Conservation (phyloP, 53 echinoderm and acorn worm genomes). For the Henricia sp. region DNA sequence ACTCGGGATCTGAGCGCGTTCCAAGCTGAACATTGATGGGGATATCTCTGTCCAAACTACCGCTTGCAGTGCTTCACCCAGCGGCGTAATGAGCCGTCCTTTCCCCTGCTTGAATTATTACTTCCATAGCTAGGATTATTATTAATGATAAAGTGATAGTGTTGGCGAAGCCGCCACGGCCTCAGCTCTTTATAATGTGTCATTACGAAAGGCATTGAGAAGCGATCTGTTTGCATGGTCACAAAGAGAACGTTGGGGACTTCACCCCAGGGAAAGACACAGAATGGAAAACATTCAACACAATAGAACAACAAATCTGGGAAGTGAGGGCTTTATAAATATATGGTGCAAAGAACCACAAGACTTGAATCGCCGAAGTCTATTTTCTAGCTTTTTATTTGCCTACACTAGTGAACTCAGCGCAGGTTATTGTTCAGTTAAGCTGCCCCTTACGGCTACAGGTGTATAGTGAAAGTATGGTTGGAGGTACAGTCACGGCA, state of each 20-base stretch:
- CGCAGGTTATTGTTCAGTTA: conserved; percentile 61
- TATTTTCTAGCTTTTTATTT: conserved; percentile 37
- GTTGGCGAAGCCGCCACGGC: conserved; percentile 46
- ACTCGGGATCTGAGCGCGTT: background rate
- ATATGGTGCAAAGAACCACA: conserved; percentile 19
- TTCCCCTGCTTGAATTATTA: conserved; percentile 50
- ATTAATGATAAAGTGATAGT: conserved; percentile 64
- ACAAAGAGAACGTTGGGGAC: conserved; percentile 9
- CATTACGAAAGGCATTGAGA: conserved; percentile 24
- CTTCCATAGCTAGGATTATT: conserved; percentile 42
- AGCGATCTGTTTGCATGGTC: conserved; percentile 43
- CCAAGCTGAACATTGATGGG: conserved; percentile 46
- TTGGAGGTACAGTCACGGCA: conserved; percentile 7
- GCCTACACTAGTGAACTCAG: conserved; percentile 56
- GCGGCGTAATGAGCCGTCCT: conserved; percentile 49
- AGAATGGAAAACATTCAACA: conserved; percentile 26
- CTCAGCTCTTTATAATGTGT: conserved; percentile 32
- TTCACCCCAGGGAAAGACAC: conserved; percentile 8
- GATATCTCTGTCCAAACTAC: conserved; percentile 10
- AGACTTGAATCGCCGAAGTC: conserved; percentile 46
- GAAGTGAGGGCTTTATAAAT: conserved; percentile 44
- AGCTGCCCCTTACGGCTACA: conserved; percentile 57
- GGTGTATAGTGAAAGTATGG: conserved; percentile 38
- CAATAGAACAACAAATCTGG: conserved; percentile 40
- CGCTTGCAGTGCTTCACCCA: conserved; percentile 38